phyloP scores from a whole-genome alignment of 2,797 vertebrate genomes.

The Propithecus perrieri region DNA sequence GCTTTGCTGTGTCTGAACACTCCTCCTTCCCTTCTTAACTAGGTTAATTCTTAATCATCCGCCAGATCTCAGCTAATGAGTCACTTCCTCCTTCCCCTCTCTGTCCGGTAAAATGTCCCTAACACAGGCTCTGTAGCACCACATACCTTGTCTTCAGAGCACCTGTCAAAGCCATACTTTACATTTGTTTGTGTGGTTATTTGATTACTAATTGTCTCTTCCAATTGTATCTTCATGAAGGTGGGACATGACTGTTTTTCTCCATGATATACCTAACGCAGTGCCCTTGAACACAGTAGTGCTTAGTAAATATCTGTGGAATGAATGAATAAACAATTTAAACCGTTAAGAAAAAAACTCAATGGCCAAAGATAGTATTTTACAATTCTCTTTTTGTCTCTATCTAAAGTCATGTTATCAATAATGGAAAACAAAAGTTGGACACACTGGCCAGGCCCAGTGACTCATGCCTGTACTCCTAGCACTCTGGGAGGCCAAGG shows the following conservation, averaged over 20 bases:
- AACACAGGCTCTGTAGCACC: background rate
- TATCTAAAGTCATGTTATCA: conserved; percentile 31
- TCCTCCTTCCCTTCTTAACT: background rate
- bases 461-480: no score
- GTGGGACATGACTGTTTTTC: background rate
- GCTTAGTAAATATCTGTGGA: background rate
- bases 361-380: background rate
- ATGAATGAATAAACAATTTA: conserved; percentile 22
- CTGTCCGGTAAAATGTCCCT: background rate
- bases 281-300: background rate
- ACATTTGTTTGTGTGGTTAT: background rate
- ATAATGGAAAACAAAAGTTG: background rate
- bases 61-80: background rate
- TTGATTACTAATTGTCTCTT: background rate
- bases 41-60: background rate
- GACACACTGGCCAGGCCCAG: background rate
- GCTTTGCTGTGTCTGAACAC: background rate
- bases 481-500: no score
- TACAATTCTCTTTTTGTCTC: background rate
- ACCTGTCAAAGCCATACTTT: background rate
- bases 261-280: background rate
- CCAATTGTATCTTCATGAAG: background rate
- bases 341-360: background rate
- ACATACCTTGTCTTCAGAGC: background rate
- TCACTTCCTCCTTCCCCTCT: background rate